Evolutionary conservation across 1,140 invertebrate species (phyloP), one percentile per base, ranked within the genome.

Genomic region (Rhopalosiphum maidis): DNA sequence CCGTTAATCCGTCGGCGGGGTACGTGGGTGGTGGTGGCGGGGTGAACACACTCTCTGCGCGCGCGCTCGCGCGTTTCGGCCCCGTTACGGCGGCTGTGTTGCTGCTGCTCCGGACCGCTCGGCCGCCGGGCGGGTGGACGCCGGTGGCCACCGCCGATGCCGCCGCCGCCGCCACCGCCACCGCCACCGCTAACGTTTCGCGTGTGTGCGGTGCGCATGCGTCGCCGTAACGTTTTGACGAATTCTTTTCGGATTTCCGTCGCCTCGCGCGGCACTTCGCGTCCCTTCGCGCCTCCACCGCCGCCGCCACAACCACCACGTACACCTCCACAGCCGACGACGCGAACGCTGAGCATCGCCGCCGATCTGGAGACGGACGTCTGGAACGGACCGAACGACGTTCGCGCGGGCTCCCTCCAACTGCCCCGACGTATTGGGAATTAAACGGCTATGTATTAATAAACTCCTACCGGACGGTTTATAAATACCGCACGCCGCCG

Each of bases 401-500:
- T 1, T 9, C 30, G 48, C 87, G 1, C 21, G 87, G 18, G 46
- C 87, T 88, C 43, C 60, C 60, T 77, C 60, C 60, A 21, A n/a
- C 30, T 11, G 0, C 25, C 60, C 55, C 60, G 60, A 35, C 60
- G 46, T 48, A 41, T 88, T 41, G 87, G 46, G 43, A 51, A 48
- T 88, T 88, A 88, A 88, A 88, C 87, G 87, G 46, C 87, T 5
- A 35, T 51, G 23, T 88, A 88, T 51, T 88, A 88, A 88, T 88
- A 88, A 88, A 88, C 87, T 88, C n/a, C 48, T 48, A 35, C 87
- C 87, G 87, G 87, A 54, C 46, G 87, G 87, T 88, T 88, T 88
- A 88, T 51, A 88, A 88, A 88, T 88, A 88, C 87, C 87, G 87
- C 87, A 21, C 30, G 48, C 30, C 87, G 86, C 46, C 86, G 87